A percentile compares a stretch with the other conserved stretches of the same genome.
Conservation (phyloP, 2,113 vertebrate species). For the Brachypodius melanocephalos region DNA sequence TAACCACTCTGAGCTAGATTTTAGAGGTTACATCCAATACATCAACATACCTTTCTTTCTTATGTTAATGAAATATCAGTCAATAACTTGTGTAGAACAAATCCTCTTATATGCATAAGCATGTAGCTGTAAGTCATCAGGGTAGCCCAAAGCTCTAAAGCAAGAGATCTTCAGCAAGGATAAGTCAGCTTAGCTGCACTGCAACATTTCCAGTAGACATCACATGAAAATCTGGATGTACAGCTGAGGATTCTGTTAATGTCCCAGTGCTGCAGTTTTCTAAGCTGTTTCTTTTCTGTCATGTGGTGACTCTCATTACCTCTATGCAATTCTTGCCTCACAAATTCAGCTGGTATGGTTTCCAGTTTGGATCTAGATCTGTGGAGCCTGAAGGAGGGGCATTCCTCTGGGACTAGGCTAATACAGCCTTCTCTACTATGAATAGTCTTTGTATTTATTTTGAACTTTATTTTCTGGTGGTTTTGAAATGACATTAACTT, state of each 20-base stretch:
- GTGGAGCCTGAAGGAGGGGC: background rate
- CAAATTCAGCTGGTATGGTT: background rate
- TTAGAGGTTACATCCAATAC: background rate
- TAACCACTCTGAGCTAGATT: background rate
- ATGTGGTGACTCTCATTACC: background rate
- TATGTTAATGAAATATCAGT: background rate
- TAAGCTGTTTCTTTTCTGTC: background rate
- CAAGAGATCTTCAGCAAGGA: background rate
- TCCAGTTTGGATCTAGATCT: background rate
- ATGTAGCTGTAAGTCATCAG: background rate
- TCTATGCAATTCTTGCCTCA: background rate
- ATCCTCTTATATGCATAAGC: background rate
- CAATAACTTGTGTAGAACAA: conserved; percentile 1
- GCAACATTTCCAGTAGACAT: background rate
- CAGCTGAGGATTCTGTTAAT: background rate
- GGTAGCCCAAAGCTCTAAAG: background rate
- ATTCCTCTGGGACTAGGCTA: background rate
- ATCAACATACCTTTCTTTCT: background rate
- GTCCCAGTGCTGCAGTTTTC: background rate
- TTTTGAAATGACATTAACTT: background rate
- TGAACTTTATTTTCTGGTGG: background rate
- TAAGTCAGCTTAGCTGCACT: background rate
- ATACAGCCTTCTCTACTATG: background rate
- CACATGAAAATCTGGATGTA: background rate
- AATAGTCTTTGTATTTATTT: background rate